These are phyloP conservation scores for Leptodirus hochenwartii DNA, from an alignment of 2,888 invertebrate genomes.

Conservation along the genomic window DNA sequence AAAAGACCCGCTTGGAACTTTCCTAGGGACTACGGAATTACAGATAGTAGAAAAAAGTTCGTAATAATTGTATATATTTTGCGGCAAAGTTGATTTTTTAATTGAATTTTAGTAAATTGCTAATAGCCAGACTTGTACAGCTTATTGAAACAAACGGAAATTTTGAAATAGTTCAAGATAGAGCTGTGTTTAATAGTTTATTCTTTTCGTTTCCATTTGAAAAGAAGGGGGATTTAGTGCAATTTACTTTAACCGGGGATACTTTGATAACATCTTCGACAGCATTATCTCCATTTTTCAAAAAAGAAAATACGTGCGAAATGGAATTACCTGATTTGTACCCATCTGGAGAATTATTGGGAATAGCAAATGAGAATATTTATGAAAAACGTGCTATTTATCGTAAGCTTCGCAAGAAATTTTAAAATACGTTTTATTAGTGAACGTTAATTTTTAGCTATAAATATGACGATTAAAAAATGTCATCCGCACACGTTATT, in stretches of 20 bases:
- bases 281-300: slow-evolving; percentile 36
- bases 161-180: slow-evolving; percentile 31
- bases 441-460: slow-evolving; percentile 26
- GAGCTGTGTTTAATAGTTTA: slow-evolving; percentile 40
- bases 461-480: slow-evolving; percentile 27
- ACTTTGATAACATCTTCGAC: slow-evolving; percentile 44
- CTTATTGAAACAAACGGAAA: slow-evolving; percentile 47
- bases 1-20: slow-evolving; percentile 51
- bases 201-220: slow-evolving; percentile 36
- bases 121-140: slow-evolving; percentile 44
- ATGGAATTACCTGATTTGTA: slow-evolving; percentile 48
- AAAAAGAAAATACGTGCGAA: slow-evolving; percentile 30
- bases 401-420: too few species aligned
- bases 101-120: slow-evolving; percentile 36
- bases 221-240: slow-evolving; percentile 40
- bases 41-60: slow-evolving; percentile 50
- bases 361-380: slow-evolving; percentile 42
- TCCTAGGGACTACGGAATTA: slow-evolving; percentile 57
- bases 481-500: slow-evolving; percentile 62
- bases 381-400: slow-evolving; percentile 43
- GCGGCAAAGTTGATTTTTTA: slow-evolving; percentile 8
- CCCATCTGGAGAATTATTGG: slow-evolving; percentile 57
- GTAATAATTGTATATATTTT: slow-evolving; percentile 13
- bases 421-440: too few species aligned
- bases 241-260: slow-evolving; percentile 46